Evolutionary conservation across 2,797 vertebrate genomes (phyloP).

Genomic region (Notoglanidium macrostoma): DNA sequence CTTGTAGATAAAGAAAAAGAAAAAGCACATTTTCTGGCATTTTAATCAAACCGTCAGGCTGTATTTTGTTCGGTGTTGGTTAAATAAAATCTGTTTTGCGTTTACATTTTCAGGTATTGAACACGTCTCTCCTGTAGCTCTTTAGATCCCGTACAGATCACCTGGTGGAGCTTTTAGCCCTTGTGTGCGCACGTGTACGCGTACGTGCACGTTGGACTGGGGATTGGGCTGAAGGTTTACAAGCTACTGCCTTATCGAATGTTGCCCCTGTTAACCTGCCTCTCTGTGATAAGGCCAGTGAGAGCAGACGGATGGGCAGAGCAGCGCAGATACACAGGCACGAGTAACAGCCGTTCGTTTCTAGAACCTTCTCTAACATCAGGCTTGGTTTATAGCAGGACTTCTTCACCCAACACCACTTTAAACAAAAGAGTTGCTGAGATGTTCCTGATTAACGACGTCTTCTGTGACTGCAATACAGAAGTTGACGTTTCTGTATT

Average conservation of each 20-base stretch:
- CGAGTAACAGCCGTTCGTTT: slow-evolving; percentile 45
- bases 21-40: neutral
- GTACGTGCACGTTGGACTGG: neutral
- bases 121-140: neutral
- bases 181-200: neutral
- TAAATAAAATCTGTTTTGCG: neutral
- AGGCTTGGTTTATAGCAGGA: neutral
- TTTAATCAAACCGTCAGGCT: neutral
- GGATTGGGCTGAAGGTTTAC: slow-evolving; percentile 20
- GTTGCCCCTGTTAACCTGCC: slow-evolving; percentile 48
- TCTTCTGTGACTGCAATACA: neutral
- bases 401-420: neutral
- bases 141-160: neutral
- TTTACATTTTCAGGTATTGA: neutral
- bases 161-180: neutral
- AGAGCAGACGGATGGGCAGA: neutral
- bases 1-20: neutral
- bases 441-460: neutral
- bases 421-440: neutral
- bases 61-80: too few relatives aligned
- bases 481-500: neutral
- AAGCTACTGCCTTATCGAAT: slow-evolving; percentile 58
- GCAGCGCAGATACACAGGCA: slow-evolving; percentile 9
- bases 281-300: slow-evolving; percentile 64
- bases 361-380: neutral